Conservation (phyloP, 1,140 invertebrate genomes). For the Acromyrmex charruanus region DNA sequence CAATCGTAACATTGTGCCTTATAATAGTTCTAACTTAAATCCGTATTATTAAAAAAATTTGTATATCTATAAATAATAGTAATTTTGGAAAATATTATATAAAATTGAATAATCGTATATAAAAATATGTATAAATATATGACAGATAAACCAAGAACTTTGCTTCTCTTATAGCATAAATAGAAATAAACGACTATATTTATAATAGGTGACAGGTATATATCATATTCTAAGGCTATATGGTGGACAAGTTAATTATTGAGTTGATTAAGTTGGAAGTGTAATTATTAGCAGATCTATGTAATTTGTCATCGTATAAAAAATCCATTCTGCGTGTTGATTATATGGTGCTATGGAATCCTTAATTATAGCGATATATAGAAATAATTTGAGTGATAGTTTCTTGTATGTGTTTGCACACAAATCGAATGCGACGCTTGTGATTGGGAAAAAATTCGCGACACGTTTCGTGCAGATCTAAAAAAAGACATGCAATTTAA, state of each 20-base stretch:
- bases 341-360: slow-evolving; percentile 20
- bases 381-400: slow-evolving; percentile 15
- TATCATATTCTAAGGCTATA: slow-evolving; percentile 16
- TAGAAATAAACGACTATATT: slow-evolving; percentile 27
- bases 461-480: neutral
- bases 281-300: slow-evolving; percentile 42
- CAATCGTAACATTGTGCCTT: neutral
- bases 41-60: neutral
- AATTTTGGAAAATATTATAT: neutral
- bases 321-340: slow-evolving; percentile 20
- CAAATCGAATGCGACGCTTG: neutral
- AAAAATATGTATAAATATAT: neutral
- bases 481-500: neutral
- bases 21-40: neutral
- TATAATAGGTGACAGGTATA: slow-evolving; percentile 2
- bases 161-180: neutral
- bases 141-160: neutral
- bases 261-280: slow-evolving; percentile 41
- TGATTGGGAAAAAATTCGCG: neutral
- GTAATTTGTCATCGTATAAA: slow-evolving; percentile 36
- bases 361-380: slow-evolving; percentile 21
- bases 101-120: slow-evolving; percentile 15
- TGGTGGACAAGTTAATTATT: slow-evolving; percentile 46
- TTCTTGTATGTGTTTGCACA: neutral
- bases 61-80: neutral